Conservation (phyloP, 2,113 vertebrate genomes). For the Hemibagrus wyckioides region DNA sequence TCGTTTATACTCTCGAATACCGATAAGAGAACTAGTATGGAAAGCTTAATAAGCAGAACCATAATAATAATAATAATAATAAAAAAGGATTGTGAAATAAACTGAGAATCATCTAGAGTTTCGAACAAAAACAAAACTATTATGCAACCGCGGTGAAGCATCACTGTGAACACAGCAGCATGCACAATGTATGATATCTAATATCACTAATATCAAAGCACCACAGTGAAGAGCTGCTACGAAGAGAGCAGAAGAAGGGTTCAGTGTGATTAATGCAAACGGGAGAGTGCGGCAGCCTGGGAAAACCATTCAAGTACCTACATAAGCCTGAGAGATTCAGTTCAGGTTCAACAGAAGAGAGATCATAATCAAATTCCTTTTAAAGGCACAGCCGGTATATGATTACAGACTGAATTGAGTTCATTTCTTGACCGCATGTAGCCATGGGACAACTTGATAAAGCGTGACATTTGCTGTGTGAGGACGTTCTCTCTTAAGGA, state of each 20-base stretch:
- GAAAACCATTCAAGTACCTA: no score
- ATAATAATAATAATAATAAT: no score
- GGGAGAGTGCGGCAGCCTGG: no score
- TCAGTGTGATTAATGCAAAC: constrained; percentile 7
- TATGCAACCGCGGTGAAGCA: not conserved
- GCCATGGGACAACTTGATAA: not conserved
- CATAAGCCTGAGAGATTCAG: not conserved
- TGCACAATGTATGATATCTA: not conserved
- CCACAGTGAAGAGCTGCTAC: not conserved
- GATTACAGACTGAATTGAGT: not conserved
- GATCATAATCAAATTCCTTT: no score
- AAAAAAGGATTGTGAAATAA: no score
- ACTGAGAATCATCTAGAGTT: not conserved
- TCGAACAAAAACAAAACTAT: not conserved
- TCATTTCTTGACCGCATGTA: not conserved
- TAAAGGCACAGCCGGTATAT: not conserved
- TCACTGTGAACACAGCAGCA: not conserved
- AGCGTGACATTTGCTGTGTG: not conserved
- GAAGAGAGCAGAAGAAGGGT: not conserved
- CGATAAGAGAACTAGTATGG: not conserved
- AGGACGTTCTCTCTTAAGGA: not conserved
- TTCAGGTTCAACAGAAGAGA: not conserved
- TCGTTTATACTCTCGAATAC: not conserved
- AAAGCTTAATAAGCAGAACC: no score
- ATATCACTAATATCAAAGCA: not conserved